These are phyloP conservation scores for Actenoides lindsayi DNA, from an alignment of 2,113 vertebrate genomes.

Conservation along the genomic window DNA sequence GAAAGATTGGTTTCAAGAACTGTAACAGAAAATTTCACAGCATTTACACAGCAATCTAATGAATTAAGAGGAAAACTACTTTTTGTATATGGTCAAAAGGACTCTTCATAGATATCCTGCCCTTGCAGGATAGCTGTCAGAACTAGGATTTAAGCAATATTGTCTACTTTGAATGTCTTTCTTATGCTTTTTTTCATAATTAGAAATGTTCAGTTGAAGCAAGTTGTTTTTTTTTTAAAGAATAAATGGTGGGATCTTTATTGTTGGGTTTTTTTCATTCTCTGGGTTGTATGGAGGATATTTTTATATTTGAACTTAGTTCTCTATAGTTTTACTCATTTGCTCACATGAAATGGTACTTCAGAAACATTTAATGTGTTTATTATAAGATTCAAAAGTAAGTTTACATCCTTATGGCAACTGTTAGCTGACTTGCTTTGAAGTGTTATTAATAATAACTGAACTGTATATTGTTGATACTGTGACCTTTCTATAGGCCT, in stretches of 20 bases:
- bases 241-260: neutral
- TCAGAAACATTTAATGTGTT: neutral
- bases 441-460: neutral
- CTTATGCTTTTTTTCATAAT: neutral
- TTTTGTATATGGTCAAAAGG: neutral
- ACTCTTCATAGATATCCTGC: neutral
- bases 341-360: neutral
- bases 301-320: neutral
- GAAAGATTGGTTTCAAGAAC: neutral
- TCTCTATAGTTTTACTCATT: neutral
- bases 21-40: neutral
- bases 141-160: neutral
- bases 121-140: neutral
- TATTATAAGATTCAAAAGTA: neutral
- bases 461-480: neutral
- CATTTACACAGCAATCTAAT: neutral
- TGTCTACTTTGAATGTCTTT: neutral
- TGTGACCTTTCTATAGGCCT: neutral
- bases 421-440: neutral
- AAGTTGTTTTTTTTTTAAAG: neutral
- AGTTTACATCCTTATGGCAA: neutral
- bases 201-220: neutral
- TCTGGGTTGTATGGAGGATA: rapidly evolving
- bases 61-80: neutral
- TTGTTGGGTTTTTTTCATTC: rapidly evolving